Conservation (phyloP, 2,888 invertebrate genomes). For the Phorcus lineatus region DNA sequence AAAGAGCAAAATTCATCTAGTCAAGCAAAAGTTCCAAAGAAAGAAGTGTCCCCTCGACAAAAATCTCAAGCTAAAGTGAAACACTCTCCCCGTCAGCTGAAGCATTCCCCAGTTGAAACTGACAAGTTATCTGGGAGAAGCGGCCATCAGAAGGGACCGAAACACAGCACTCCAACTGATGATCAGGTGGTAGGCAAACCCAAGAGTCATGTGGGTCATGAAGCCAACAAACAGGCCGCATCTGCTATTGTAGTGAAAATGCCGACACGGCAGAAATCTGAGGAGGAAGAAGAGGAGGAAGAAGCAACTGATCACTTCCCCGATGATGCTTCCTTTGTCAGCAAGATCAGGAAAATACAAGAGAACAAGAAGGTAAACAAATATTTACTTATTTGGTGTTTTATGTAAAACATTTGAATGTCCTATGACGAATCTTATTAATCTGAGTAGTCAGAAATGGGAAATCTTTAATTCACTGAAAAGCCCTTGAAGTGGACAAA, state of each 20-base stretch:
- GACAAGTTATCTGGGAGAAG: not conserved
- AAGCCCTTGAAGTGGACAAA: no score
- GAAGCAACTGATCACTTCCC: constrained; percentile 43
- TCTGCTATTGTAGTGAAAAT: not conserved
- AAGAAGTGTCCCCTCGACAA: not conserved
- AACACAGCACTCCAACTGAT: not conserved
- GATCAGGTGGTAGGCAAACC: not conserved
- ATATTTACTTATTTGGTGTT: not conserved
- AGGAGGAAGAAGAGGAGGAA: not conserved
- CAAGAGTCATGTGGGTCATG: not conserved
- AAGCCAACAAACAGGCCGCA: not conserved
- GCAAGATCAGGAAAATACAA: constrained; percentile 49
- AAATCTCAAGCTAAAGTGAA: not conserved
- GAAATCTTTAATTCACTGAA: no score
- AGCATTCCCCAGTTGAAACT: not conserved
- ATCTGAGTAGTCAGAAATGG: no score
- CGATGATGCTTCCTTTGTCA: constrained; percentile 63
- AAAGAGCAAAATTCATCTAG: not conserved
- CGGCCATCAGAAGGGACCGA: not conserved
- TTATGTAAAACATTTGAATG: not conserved
- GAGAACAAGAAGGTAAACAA: constrained; percentile 55
- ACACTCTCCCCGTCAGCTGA: not conserved
- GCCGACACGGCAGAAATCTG: not conserved
- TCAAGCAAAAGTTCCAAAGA: not conserved
- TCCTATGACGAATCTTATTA: not conserved